Conservation (phyloP, 2,797 vertebrate species). For the Xerus rutilus region DNA sequence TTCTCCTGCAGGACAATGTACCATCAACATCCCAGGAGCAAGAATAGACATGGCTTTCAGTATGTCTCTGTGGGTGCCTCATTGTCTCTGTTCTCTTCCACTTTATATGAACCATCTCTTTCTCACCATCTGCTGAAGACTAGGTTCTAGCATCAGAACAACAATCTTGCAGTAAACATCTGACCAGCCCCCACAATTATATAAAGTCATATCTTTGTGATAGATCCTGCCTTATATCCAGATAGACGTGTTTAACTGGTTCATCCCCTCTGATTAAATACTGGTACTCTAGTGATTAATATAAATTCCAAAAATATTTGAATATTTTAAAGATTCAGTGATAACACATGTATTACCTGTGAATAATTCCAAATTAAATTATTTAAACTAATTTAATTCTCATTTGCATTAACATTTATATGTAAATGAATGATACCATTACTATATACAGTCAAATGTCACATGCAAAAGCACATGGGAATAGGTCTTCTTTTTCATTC, state of each 20-base stretch:
- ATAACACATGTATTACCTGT: background rate
- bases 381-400: background rate
- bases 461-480: background rate
- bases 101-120: background rate
- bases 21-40: background rate
- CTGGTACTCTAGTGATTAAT: background rate
- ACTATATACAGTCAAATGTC: background rate
- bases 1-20: background rate
- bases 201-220: background rate
- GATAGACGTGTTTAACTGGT: background rate
- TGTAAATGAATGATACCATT: background rate
- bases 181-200: rapidly evolving
- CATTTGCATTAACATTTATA: background rate
- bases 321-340: background rate
- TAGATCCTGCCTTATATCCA: background rate
- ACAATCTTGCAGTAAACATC: background rate
- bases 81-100: background rate
- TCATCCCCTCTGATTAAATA: background rate
- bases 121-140: background rate
- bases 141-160: background rate
- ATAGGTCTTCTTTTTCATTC: background rate
- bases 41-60: background rate
- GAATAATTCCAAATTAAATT: constrained; percentile 31
- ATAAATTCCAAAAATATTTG: background rate
- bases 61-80: background rate